These are phyloP conservation scores for Saturnia pavonia DNA, from an alignment of 2,888 invertebrate genomes.

Conservation along the genomic window DNA sequence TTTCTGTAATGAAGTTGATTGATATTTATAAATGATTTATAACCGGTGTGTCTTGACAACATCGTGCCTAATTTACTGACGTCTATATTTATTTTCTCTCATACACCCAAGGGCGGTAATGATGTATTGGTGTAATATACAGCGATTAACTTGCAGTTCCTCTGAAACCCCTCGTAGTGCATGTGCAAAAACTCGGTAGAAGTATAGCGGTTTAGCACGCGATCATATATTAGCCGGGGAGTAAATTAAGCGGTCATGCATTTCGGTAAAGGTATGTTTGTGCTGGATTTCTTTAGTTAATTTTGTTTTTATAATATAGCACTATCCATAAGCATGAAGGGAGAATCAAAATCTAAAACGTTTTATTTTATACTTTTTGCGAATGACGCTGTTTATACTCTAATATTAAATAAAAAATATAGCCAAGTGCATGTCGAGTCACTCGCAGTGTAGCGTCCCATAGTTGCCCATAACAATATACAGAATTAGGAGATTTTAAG, in stretches of 20 bases:
- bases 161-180: slow-evolving; percentile 52
- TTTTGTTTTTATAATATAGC: neutral
- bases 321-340: too few species aligned
- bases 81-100: slow-evolving; percentile 48
- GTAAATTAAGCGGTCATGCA: slow-evolving; percentile 58
- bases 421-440: too few species aligned
- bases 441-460: too few species aligned
- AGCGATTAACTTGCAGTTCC: slow-evolving; percentile 74
- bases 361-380: too few species aligned
- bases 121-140: slow-evolving; percentile 63
- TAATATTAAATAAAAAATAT: too few species aligned
- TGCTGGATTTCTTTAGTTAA: neutral
- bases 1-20: neutral
- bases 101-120: slow-evolving; percentile 44
- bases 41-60: slow-evolving; percentile 27
- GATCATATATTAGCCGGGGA: slow-evolving; percentile 50
- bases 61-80: slow-evolving; percentile 40
- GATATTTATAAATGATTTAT: slow-evolving; percentile 39
- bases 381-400: too few species aligned
- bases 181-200: slow-evolving; percentile 56
- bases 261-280: neutral
- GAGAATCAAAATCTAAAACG: too few species aligned
- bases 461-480: too few species aligned
- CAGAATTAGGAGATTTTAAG: too few species aligned
- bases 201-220: slow-evolving; percentile 65